Conservation (phyloP, 2,888 invertebrate species). For the Drosophila multiciliata region DNA sequence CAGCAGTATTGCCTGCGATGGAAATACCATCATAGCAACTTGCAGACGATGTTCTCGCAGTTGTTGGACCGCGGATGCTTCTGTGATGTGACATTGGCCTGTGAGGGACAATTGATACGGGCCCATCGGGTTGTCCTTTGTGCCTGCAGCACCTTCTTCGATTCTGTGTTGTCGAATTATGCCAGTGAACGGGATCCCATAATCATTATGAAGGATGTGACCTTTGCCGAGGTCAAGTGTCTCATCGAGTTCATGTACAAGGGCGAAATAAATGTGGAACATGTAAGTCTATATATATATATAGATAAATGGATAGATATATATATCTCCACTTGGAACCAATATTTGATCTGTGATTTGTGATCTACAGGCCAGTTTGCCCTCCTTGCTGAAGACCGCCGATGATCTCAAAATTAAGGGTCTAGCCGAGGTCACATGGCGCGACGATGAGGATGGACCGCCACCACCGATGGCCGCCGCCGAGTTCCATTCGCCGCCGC, state of each 20-base stretch:
- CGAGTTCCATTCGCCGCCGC: conserved; percentile 78
- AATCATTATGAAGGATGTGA: conserved; percentile 95
- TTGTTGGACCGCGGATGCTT: conserved; percentile 94
- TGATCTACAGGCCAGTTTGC: conserved; percentile 91
- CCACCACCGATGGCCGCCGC: conserved; percentile 74
- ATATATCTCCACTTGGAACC: neutral
- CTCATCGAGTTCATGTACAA: conserved; percentile 98
- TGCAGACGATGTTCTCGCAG: conserved; percentile 95
- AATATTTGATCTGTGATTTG: neutral
- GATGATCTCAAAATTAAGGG: conserved; percentile 97
- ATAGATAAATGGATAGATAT: neutral
- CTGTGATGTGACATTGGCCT: conserved; percentile 95
- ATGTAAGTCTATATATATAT: conserved; percentile 88
- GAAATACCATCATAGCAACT: conserved; percentile 96
- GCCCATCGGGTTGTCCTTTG: conserved; percentile 93
- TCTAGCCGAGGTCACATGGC: conserved; percentile 95
- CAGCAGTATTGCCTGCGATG: conserved; percentile 96
- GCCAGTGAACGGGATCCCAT: conserved; percentile 93
- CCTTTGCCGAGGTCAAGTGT: conserved; percentile 94
- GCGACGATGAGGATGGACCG: conserved; percentile 84
- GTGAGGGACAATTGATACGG: conserved; percentile 91
- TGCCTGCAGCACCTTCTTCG: conserved; percentile 96
- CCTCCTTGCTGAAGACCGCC: conserved; percentile 95
- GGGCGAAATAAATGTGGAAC: conserved; percentile 97
- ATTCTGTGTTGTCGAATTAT: conserved; percentile 91